Percentiles rank a stretch among this genome's conserved stretches.
Evolutionary conservation across 1,140 invertebrate genomes (phyloP).

Genomic region (Latrodectus geometricus): DNA sequence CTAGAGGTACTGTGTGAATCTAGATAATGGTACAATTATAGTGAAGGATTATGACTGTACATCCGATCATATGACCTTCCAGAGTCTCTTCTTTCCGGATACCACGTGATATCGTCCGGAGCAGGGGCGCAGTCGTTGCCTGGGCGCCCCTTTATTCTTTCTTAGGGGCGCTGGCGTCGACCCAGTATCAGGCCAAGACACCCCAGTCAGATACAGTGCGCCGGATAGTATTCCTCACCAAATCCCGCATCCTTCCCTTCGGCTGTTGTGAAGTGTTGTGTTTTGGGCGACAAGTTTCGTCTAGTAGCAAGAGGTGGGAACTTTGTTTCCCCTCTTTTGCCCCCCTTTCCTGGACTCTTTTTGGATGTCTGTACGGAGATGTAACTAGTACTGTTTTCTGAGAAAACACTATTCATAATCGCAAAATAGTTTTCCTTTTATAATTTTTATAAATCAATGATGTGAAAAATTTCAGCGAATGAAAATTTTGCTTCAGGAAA

Average conservation of each 20-base stretch:
- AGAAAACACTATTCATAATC: too few species aligned
- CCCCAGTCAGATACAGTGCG: neutral
- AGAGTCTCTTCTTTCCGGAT: conserved; percentile 9
- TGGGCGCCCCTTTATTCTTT: neutral
- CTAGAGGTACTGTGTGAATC: neutral
- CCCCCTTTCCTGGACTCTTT: too few species aligned
- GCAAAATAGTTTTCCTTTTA: too few species aligned
- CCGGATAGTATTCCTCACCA: neutral
- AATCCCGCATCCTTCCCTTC: neutral
- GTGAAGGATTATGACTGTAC: conserved; percentile 11
- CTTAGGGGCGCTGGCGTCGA: neutral
- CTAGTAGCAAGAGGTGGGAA: neutral
- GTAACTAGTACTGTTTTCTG: too few species aligned
- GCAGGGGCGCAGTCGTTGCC: conserved; percentile 30
- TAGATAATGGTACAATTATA: neutral
- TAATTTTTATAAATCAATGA: too few species aligned
- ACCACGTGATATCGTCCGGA: conserved; percentile 12
- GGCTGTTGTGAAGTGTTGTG: neutral
- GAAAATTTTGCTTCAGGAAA: too few species aligned
- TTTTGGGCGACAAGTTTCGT: neutral
- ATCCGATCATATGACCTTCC: conserved; percentile 27
- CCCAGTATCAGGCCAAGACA: neutral
- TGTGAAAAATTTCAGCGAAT: too few species aligned
- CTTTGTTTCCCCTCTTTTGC: neutral
- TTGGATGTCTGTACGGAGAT: too few species aligned